Percentiles rank a stretch among this genome's conserved stretches.
Evolutionary conservation across 2,888 invertebrate species (phyloP).

Genomic region (Hyposoter dolosus): DNA sequence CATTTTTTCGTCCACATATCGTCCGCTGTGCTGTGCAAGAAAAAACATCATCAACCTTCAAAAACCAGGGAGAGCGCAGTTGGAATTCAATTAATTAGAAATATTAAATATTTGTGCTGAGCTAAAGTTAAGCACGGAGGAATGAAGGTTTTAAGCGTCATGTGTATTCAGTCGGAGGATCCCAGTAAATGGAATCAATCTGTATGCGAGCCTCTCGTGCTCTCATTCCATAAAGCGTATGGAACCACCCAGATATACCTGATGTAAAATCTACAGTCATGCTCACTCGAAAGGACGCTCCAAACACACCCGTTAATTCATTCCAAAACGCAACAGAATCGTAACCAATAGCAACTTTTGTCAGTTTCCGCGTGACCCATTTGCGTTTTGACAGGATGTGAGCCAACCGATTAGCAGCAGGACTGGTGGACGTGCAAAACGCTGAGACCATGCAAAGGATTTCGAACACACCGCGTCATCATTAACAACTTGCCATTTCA

Average conservation of each 20-base stretch:
- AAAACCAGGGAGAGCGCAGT: background rate
- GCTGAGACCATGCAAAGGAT: background rate
- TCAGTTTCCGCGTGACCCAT: background rate
- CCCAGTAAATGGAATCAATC: constrained; percentile 26
- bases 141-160: background rate
- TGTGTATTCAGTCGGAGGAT: background rate
- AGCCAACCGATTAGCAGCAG: background rate
- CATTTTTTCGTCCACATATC: no score
- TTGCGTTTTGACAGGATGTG: background rate
- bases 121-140: background rate
- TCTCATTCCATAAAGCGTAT: constrained; percentile 48
- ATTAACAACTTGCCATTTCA: no score
- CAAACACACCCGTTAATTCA: background rate
- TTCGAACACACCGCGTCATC: background rate
- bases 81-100: background rate
- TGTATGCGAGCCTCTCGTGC: constrained; percentile 13
- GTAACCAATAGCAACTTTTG: background rate
- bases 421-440: background rate
- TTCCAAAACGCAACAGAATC: background rate
- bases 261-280: constrained; percentile 50
- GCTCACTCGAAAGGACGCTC: background rate
- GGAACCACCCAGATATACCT: constrained; percentile 59
- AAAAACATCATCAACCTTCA: background rate
- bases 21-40: no score
- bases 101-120: background rate